Evolutionary conservation across 1,140 invertebrate species (phyloP).

Genomic region (Macrotrachela quadricornifera): DNA sequence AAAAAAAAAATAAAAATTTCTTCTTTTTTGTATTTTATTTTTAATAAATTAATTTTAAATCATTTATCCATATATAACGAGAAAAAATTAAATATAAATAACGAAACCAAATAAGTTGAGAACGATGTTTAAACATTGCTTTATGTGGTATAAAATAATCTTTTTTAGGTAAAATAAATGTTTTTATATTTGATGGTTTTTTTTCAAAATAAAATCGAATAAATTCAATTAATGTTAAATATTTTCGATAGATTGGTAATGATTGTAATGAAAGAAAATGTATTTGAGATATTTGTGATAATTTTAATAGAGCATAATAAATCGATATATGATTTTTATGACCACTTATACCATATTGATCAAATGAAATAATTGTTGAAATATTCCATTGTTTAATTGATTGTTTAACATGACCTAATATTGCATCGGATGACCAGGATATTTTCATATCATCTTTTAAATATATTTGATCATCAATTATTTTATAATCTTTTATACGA

Average conservation of each 20-base stretch:
- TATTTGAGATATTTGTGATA: neutral
- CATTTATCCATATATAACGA: conserved; percentile 7
- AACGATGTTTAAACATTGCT: conserved; percentile 4
- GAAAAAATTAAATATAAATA: conserved; percentile 4
- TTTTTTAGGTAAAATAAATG: neutral
- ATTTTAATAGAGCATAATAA: neutral
- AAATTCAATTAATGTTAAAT: neutral
- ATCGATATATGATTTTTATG: conserved; percentile 53
- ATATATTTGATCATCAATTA: conserved; percentile 12
- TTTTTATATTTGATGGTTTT: neutral
- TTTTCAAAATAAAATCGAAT: neutral
- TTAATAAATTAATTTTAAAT: conserved; percentile 3
- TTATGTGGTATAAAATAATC: neutral
- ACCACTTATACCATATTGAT: conserved; percentile 61
- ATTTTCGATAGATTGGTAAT: neutral
- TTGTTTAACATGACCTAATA: conserved; percentile 42
- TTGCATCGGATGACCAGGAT: conserved; percentile 49
- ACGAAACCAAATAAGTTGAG: conserved; percentile 8
- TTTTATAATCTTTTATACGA: neutral
- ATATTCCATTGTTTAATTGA: conserved; percentile 33
- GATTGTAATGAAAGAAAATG: neutral
- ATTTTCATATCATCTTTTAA: conserved; percentile 50
- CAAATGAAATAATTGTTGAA: conserved; percentile 62
- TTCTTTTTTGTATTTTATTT: too few species aligned
- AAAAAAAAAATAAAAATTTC: too few species aligned